Conservation (phyloP, 2,113 vertebrate genomes). For the Phylloscopus trochiloides region DNA sequence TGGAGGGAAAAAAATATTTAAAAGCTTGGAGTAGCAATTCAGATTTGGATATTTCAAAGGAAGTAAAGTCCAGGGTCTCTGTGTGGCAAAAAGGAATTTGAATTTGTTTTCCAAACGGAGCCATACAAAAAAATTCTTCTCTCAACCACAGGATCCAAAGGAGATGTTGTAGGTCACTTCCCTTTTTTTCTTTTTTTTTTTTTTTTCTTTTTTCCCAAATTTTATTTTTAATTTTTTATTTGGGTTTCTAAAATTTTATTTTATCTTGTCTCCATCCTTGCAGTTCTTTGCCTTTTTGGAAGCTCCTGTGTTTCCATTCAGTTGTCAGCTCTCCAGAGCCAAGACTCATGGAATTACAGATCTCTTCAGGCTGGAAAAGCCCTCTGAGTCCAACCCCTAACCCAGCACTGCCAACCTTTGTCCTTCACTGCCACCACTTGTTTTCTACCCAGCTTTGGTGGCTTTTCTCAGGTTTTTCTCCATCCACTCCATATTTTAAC, state of each 20-base stretch:
- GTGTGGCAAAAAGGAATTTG: not conserved
- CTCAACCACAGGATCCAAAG: not conserved
- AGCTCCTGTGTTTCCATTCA: not conserved
- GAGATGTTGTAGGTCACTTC: not conserved
- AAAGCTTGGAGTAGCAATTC: not conserved
- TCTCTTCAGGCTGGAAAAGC: not conserved
- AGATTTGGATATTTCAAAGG: not conserved
- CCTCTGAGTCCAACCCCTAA: not conserved
- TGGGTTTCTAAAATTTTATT: not conserved
- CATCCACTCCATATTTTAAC: rapidly evolving
- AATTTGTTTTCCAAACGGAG: not conserved
- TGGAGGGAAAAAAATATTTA: not conserved
- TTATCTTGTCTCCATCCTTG: not conserved
- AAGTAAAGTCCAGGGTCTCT: not conserved
- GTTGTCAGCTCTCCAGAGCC: not conserved
- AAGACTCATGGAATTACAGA: rapidly evolving
- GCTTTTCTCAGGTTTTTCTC: not conserved
- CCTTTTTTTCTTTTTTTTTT: rapidly evolving
- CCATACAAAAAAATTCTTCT: not conserved
- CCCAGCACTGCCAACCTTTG: not conserved
- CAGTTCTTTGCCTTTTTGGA: not conserved
- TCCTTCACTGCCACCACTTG: not conserved
- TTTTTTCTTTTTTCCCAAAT: rapidly evolving
- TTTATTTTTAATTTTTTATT: not conserved
- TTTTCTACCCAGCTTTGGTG: not conserved